Evolutionary conservation across 1,140 invertebrate species (phyloP).

Genomic region (Tetragonula clypearis): DNA sequence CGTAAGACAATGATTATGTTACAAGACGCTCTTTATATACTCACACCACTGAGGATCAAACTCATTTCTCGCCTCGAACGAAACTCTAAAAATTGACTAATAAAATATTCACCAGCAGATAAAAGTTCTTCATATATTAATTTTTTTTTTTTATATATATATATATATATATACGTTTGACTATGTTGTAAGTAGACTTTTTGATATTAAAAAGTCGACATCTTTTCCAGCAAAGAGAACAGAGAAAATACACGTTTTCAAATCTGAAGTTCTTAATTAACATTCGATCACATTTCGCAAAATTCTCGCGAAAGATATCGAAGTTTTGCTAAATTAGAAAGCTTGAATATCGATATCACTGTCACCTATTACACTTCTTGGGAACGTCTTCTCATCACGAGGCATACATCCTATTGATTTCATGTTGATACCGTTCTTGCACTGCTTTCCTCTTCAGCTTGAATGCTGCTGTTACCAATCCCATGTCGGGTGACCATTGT

Average conservation of each 20-base stretch:
- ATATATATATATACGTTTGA: not conserved
- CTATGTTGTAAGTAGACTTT: not conserved
- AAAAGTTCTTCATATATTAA: constrained; percentile 1
- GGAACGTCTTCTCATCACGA: constrained; percentile 84
- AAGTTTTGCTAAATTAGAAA: constrained; percentile 24
- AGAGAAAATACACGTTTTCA: constrained; percentile 25
- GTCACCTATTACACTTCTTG: constrained; percentile 50
- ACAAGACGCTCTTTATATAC: constrained; percentile 3
- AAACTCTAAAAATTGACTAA: constrained; percentile 18
- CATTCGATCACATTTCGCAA: constrained; percentile 10
- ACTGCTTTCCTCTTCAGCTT: constrained; percentile 98
- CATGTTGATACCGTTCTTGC: constrained; percentile 93
- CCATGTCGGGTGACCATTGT: constrained; percentile 97
- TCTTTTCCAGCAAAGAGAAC: not conserved
- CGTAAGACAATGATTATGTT: constrained; percentile 26
- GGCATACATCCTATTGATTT: constrained; percentile 96
- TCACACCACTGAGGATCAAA: not conserved
- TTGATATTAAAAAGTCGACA: not conserved
- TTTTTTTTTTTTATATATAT: not conserved
- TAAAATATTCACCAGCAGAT: not conserved
- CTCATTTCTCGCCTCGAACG: not conserved
- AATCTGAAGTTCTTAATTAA: constrained; percentile 11
- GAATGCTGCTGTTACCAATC: constrained; percentile 98
- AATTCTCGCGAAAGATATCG: constrained; percentile 28
- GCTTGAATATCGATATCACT: constrained; percentile 12